Base-by-base conservation (phyloP, 2,888 invertebrate species). In the Lasiommata megera region DNA sequence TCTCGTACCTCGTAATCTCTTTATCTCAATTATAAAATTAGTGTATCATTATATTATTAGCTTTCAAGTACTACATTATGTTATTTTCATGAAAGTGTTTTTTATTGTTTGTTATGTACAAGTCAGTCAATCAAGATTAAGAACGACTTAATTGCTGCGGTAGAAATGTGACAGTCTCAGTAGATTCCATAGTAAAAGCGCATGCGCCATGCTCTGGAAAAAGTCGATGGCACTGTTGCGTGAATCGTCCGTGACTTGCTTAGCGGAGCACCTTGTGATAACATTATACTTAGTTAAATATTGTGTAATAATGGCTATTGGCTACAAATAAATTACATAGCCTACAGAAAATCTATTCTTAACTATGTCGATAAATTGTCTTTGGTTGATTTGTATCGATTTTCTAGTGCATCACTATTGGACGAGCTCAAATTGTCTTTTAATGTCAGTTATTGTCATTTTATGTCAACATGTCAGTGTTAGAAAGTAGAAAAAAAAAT, bases 111-210 rank as follows among this genome's bases (percentile, higher is more conserved):
- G n/a, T n/a, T n/a, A n/a, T n/a, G n/a, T n/a, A n/a, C n/a, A n/a
- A n/a, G n/a, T n/a, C n/a, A n/a, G n/a, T n/a, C n/a, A n/a, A n/a
- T n/a, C n/a, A n/a, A n/a, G n/a, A n/a, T n/a, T n/a, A n/a, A n/a
- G n/a, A n/a, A 23, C 5, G 5, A 23, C 23, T 23, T 23, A 23
- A 23, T 23, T 3, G 17, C 36, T 14, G 41, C 44, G 16, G 23
- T 36, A 0, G 16, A 51, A 18, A 51, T 31, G 40, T 38, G 38
- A 53, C 18, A n/a, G n/a, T n/a, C n/a, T n/a, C n/a, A n/a, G n/a
- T n/a, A n/a, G n/a, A n/a, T n/a, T n/a, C n/a, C 7, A 7, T 3
- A 12, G 12, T 7, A 12, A 28, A 8, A 46, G 46, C 46, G 46
- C 46, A 46, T 46, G 46, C 46, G 46, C 9, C 16, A 16, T 9